phyloP scores from a whole-genome alignment of 2,888 invertebrate genomes.

The Peribatodes rhomboidaria region DNA sequence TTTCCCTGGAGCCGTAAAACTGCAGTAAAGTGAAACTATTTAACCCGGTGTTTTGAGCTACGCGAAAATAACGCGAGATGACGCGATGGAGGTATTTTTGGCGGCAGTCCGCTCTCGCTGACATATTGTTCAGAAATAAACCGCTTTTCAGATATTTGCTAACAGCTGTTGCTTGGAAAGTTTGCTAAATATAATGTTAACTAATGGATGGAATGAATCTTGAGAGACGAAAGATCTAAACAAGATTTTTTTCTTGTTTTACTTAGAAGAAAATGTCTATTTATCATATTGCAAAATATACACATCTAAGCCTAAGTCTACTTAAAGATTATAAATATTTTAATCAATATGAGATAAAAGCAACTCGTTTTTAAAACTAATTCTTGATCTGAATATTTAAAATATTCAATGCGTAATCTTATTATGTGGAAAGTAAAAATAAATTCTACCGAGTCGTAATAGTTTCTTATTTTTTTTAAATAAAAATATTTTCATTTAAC shows the following conservation, averaged over 20 bases:
- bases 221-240: background rate
- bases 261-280: no score
- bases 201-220: conserved; percentile 25
- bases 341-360: no score
- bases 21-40: conserved; percentile 55
- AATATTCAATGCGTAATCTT: no score
- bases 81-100: conserved; percentile 66
- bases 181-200: conserved; percentile 44
- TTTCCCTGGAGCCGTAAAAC: conserved; percentile 56
- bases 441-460: background rate
- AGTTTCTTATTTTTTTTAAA: no score
- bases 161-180: conserved; percentile 59
- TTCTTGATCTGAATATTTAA: no score
- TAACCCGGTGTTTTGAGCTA: conserved; percentile 51
- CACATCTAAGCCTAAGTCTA: no score
- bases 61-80: conserved; percentile 69
- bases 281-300: no score
- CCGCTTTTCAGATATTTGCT: conserved; percentile 56
- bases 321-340: no score
- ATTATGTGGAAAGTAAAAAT: no score
- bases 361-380: no score
- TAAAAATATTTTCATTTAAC: no score
- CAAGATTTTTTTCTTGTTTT: background rate
- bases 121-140: conserved; percentile 76
- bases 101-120: conserved; percentile 71